These are phyloP conservation scores for Pteruthius melanotis DNA, from an alignment of 2,113 vertebrate genomes.

Conservation along the genomic window DNA sequence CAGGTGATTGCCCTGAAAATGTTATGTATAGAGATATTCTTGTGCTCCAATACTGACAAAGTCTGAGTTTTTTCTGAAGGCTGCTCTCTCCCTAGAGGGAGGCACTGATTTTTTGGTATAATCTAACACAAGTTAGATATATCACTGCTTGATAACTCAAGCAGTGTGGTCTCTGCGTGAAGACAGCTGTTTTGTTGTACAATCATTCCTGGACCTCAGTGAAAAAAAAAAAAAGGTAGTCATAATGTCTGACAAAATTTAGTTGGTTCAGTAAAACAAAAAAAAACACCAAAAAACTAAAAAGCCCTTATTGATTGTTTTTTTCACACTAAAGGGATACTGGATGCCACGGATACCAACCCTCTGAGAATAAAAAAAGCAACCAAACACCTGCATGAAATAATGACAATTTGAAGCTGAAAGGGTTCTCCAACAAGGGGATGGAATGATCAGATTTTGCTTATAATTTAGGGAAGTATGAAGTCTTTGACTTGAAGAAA, in stretches of 20 bases:
- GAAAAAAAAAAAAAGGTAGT: neutral
- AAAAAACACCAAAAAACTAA: neutral
- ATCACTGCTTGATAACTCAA: too few species aligned
- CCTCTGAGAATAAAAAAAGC: neutral
- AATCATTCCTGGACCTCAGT: neutral
- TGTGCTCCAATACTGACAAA: neutral
- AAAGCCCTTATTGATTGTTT: neutral
- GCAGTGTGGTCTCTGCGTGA: neutral
- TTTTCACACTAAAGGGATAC: neutral
- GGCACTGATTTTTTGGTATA: neutral
- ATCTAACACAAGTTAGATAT: neutral
- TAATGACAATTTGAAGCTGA: neutral
- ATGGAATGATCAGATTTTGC: neutral
- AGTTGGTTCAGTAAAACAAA: neutral
- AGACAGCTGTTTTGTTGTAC: neutral
- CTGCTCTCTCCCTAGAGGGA: neutral
- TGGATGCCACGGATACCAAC: rapidly evolving
- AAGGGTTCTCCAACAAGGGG: neutral
- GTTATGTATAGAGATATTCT: neutral
- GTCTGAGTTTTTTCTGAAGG: neutral
- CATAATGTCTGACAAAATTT: neutral
- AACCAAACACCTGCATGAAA: neutral
- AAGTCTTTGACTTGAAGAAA: neutral
- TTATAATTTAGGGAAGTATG: neutral
- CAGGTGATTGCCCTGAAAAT: neutral